Evolutionary conservation across 2,113 vertebrate genomes (phyloP).

Genomic region (Halcyon malimbica): DNA sequence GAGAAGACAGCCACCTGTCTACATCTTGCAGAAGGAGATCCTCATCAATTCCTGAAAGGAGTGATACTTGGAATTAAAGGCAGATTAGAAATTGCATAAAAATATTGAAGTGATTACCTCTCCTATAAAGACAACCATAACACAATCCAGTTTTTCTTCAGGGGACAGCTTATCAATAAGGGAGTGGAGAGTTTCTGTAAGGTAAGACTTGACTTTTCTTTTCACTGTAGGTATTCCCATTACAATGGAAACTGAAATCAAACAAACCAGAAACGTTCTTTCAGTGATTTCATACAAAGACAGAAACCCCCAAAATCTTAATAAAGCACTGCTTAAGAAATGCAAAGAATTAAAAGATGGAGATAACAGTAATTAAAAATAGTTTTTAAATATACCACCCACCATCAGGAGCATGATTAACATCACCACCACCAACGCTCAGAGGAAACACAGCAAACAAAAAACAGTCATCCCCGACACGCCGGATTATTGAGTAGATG

Average conservation of each 20-base stretch:
- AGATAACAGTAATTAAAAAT: background rate
- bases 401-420: background rate
- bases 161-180: constrained; percentile 94
- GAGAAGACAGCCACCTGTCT: background rate
- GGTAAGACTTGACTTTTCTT: constrained; percentile 97
- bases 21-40: background rate
- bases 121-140: constrained; percentile 95
- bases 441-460: background rate
- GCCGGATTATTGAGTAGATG: background rate
- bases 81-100: background rate
- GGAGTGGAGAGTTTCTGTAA: constrained; percentile 94
- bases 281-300: background rate
- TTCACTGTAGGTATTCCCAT: constrained; percentile 99
- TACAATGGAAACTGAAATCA: constrained; percentile 92
- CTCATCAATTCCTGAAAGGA: background rate
- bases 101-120: constrained; percentile 82
- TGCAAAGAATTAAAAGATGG: background rate
- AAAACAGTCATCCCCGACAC: background rate
- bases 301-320: background rate
- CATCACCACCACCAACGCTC: background rate
- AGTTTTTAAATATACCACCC: background rate
- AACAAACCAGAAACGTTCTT: constrained; percentile 41
- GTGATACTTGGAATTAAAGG: background rate
- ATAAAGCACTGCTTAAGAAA: background rate
- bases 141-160: constrained; percentile 95